phyloP scores from a whole-genome alignment of 2,797 vertebrate species.

The Ambastaia sidthimunki region DNA sequence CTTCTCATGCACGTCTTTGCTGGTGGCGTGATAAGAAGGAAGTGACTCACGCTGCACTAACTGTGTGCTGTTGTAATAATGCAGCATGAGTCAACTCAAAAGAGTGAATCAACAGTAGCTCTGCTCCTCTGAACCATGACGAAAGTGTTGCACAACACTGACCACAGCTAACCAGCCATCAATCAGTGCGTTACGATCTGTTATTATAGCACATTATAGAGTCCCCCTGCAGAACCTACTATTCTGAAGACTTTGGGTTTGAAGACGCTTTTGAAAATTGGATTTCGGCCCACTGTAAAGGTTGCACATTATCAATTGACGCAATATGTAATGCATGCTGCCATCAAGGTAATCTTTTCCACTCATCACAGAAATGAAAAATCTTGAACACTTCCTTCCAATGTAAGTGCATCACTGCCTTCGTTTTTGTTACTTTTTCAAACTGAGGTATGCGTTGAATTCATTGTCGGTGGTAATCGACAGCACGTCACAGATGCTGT shows the following conservation, averaged over 20 bases:
- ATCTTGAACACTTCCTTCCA: background rate
- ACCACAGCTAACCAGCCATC: constrained; percentile 28
- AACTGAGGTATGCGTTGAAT: background rate
- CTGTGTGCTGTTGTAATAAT: constrained; percentile 36
- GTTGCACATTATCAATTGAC: constrained; percentile 10
- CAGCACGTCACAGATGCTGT: constrained; percentile 23
- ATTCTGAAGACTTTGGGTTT: constrained; percentile 27
- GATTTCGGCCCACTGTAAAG: constrained; percentile 18
- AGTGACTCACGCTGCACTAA: constrained; percentile 16
- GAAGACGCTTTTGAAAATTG: constrained; percentile 27
- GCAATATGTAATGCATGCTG: constrained; percentile 18
- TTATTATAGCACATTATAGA: constrained; percentile 39
- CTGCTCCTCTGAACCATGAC: constrained; percentile 34
- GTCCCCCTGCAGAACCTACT: constrained; percentile 36
- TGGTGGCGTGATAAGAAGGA: background rate
- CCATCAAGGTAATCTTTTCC: constrained; percentile 1
- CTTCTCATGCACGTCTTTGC: background rate
- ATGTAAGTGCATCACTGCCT: too few relatives aligned
- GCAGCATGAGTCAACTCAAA: constrained; percentile 23
- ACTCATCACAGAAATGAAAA: background rate
- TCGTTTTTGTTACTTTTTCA: background rate
- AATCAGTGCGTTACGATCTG: constrained; percentile 26
- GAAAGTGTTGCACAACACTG: constrained; percentile 14
- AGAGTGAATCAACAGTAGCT: constrained; percentile 23
- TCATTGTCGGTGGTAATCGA: constrained; percentile 15